A percentile compares a stretch with the other conserved stretches of the same genome.
Conservation (phyloP, 2,113 vertebrate genomes). For the Ameiurus melas region DNA sequence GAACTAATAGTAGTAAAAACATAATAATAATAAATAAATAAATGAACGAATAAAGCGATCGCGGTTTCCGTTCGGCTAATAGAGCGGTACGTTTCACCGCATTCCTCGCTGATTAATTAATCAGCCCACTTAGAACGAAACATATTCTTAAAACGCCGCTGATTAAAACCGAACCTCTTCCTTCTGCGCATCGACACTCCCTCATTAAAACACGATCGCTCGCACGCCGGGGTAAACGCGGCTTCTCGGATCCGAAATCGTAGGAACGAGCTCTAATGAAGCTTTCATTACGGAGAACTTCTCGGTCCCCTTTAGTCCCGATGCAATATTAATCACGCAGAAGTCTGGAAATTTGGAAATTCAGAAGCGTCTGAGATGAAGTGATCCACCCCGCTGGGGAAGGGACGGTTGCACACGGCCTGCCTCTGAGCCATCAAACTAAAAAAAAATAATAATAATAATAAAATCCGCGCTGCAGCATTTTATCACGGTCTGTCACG, state of each 20-base stretch:
- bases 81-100: not conserved
- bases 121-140: conserved; percentile 26
- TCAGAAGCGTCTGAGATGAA: conserved; percentile 31
- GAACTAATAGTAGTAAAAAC: not conserved
- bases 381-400: conserved; percentile 5
- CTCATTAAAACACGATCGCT: conserved; percentile 34
- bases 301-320: conserved; percentile 5
- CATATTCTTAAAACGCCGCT: not conserved
- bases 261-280: conserved; percentile 32
- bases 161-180: conserved; percentile 29
- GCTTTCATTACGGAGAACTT: not conserved
- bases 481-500: conserved; percentile 71
- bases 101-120: not conserved
- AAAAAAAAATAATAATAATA: conserved; percentile 36
- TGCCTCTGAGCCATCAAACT: conserved; percentile 60
- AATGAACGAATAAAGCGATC: not conserved
- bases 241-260: not conserved
- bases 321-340: conserved; percentile 12
- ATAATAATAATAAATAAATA: no score
- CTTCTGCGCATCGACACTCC: conserved; percentile 2
- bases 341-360: not conserved
- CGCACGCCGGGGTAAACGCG: not conserved
- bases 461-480: conserved; percentile 54
- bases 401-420: conserved; percentile 47
- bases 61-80: not conserved